phyloP scores from a whole-genome alignment of 2,113 vertebrate genomes.

The Corvus moneduloides region DNA sequence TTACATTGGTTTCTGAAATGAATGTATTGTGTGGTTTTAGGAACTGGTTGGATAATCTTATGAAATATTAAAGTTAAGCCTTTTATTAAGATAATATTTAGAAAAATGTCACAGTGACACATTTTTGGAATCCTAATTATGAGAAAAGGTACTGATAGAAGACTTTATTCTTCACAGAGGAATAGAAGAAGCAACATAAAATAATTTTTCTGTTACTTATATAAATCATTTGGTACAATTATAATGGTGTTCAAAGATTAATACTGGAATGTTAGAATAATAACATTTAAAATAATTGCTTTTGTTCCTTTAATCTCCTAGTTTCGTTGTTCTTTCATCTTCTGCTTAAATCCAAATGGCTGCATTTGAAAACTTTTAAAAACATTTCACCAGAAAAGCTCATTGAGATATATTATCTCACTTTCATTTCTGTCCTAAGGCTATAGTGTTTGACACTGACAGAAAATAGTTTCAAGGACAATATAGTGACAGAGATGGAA shows the following conservation, averaged over 20 bases:
- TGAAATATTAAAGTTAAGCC: background rate
- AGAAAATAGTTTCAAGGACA: conserved; percentile 59
- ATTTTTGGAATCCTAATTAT: conserved; percentile 34
- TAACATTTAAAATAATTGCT: conserved; percentile 25
- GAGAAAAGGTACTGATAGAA: background rate
- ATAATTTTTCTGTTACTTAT: conserved; percentile 21
- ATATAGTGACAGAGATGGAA: conserved; percentile 26
- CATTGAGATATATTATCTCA: background rate
- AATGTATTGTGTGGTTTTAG: background rate
- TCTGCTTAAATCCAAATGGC: conserved; percentile 33
- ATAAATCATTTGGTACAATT: conserved; percentile 46
- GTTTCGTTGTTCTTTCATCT: conserved; percentile 44
- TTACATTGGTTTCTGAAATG: background rate
- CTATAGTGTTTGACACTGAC: background rate
- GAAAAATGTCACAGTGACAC: conserved; percentile 39
- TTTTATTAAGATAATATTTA: conserved; percentile 24
- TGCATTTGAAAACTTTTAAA: conserved; percentile 42
- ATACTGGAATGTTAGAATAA: background rate
- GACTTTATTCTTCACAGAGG: background rate
- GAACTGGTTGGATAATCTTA: background rate
- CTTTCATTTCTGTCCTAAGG: conserved; percentile 45
- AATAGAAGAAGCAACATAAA: conserved; percentile 22
- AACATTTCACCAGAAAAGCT: conserved; percentile 27
- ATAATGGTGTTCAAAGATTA: conserved; percentile 27
- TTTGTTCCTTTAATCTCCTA: conserved; percentile 18